phyloP scores from a whole-genome alignment of 2,113 vertebrate species.

The Charina bottae region DNA sequence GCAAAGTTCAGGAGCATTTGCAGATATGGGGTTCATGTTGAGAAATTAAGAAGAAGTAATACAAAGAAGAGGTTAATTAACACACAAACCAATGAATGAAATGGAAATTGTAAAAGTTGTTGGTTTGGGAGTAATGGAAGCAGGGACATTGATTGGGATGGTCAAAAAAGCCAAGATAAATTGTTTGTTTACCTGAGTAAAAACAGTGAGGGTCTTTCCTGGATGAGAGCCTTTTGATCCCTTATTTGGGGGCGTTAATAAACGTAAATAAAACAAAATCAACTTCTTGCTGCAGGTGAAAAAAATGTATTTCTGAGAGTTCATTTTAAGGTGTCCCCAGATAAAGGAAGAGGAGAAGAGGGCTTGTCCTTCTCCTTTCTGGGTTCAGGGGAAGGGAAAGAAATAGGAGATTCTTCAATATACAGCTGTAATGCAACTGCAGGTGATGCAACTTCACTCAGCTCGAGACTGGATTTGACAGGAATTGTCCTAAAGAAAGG shows the following conservation, averaged over 20 bases:
- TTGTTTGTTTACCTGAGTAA: not conserved
- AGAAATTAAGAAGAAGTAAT: not conserved
- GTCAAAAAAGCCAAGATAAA: not conserved
- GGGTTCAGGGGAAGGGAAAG: not conserved
- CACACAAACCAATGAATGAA: not conserved
- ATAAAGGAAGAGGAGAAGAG: not conserved
- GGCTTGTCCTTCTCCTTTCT: not conserved
- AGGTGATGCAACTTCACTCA: not conserved
- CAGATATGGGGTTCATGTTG: not conserved
- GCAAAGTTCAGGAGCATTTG: not conserved
- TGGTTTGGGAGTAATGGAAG: not conserved
- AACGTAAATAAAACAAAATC: not conserved
- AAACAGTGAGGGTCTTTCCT: not conserved
- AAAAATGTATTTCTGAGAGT: not conserved
- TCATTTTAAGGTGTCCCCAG: not conserved
- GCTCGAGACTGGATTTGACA: not conserved
- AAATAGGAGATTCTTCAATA: not conserved
- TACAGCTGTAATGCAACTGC: not conserved
- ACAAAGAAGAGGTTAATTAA: not conserved
- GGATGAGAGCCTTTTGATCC: not conserved
- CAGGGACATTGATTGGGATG: not conserved
- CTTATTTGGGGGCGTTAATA: not conserved
- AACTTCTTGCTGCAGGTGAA: not conserved
- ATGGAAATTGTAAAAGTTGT: not conserved
- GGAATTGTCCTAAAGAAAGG: not conserved